Conservation (phyloP, 2,797 vertebrate genomes). For the Acrossocheilus fasciatus region DNA sequence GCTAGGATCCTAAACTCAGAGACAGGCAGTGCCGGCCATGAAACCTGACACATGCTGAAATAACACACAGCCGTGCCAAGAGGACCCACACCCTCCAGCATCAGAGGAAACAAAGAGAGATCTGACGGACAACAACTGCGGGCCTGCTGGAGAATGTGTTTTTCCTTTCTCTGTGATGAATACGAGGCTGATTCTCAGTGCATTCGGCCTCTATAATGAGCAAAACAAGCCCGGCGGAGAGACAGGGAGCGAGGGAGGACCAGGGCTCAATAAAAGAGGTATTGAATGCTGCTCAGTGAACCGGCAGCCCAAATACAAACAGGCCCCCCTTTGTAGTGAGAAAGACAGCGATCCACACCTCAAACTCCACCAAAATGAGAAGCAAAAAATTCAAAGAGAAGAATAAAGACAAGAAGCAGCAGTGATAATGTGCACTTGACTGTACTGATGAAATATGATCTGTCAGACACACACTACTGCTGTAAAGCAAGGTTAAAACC, state of each 20-base stretch:
- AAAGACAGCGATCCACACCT: conserved; percentile 51
- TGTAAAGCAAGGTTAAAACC: neutral
- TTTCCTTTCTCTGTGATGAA: conserved; percentile 2
- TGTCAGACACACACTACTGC: neutral
- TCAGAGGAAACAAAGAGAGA: conserved; percentile 25
- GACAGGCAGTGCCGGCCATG: conserved; percentile 51
- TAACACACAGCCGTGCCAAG: conserved; percentile 53
- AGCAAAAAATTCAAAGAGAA: neutral
- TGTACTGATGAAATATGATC: neutral
- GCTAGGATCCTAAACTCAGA: conserved; percentile 1
- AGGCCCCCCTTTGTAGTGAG: conserved; percentile 69
- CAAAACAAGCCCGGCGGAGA: neutral
- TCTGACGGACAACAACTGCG: neutral
- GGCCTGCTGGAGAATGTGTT: conserved; percentile 3
- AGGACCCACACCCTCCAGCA: conserved; percentile 59
- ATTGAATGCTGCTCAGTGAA: conserved; percentile 67
- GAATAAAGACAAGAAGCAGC: neutral
- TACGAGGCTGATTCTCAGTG: neutral
- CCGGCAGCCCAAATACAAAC: conserved; percentile 67
- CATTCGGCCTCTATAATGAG: neutral
- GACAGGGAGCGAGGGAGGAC: conserved; percentile 2
- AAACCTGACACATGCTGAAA: conserved; percentile 50
- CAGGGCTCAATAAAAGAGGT: conserved; percentile 59
- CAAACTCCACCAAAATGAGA: neutral
- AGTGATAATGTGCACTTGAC: neutral